These are phyloP conservation scores for Sisyra terminalis DNA, from an alignment of 2,888 invertebrate genomes.

Conservation along the genomic window DNA sequence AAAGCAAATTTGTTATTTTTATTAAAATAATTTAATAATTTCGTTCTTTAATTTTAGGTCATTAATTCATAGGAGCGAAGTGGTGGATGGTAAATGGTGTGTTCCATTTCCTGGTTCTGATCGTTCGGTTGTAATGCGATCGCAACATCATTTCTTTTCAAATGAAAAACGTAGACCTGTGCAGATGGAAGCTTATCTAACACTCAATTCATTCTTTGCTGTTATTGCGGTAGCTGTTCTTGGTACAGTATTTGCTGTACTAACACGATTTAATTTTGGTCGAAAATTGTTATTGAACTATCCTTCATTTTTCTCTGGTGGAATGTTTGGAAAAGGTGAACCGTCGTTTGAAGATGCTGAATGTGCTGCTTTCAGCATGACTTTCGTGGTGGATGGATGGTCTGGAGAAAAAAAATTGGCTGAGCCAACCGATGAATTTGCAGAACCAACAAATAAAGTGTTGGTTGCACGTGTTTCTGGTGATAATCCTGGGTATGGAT, in stretches of 20 bases:
- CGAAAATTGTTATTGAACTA: constrained; percentile 42
- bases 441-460: constrained; percentile 41
- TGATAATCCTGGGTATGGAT: constrained; percentile 65
- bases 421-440: constrained; percentile 36
- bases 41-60: constrained; percentile 26
- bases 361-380: constrained; percentile 44
- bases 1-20: constrained; percentile 9
- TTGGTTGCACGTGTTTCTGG: constrained; percentile 49
- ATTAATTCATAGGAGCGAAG: constrained; percentile 31
- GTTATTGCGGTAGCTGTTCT: constrained; percentile 34
- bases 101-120: constrained; percentile 74
- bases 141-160: constrained; percentile 61
- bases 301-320: constrained; percentile 45
- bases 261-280: constrained; percentile 44
- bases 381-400: constrained; percentile 70
- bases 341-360: constrained; percentile 43
- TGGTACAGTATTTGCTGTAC: constrained; percentile 40
- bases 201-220: constrained; percentile 29
- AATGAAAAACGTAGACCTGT: constrained; percentile 52
- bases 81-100: constrained; percentile 35
- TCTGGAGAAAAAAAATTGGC: constrained; percentile 34
- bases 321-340: constrained; percentile 46
- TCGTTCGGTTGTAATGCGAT: constrained; percentile 61
- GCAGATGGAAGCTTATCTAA: constrained; percentile 56
- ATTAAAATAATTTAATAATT: constrained; percentile 15